These are phyloP conservation scores for Atherinomorus stipes DNA, from an alignment of 2,113 vertebrate species.

Conservation along the genomic window DNA sequence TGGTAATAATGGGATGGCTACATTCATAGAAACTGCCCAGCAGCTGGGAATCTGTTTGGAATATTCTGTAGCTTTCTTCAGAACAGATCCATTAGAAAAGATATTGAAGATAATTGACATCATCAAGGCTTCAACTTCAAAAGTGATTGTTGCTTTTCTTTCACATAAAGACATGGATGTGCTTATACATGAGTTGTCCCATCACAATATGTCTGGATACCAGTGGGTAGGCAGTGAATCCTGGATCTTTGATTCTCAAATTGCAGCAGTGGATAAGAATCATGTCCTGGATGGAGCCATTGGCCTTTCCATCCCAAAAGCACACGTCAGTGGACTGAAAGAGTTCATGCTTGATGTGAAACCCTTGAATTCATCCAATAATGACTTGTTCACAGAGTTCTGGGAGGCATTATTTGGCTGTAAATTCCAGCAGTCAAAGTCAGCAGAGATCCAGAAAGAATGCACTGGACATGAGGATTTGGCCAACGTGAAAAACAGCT, in stretches of 20 bases:
- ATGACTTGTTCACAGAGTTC: constrained; percentile 70
- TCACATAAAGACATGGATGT: constrained; percentile 69
- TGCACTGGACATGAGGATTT: constrained; percentile 77
- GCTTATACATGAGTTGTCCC: constrained; percentile 64
- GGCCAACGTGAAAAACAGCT: constrained; percentile 67
- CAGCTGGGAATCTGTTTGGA: constrained; percentile 72
- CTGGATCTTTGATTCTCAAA: constrained; percentile 79
- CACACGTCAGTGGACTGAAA: constrained; percentile 67
- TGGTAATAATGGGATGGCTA: constrained; percentile 75
- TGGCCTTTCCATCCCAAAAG: constrained; percentile 79
- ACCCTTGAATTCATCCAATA: constrained; percentile 57
- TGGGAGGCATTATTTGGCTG: constrained; percentile 78
- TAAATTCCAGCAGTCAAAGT: constrained; percentile 33
- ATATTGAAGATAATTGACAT: constrained; percentile 67
- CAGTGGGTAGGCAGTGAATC: constrained; percentile 82
- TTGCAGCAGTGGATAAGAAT: constrained; percentile 57
- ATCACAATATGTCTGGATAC: constrained; percentile 75
- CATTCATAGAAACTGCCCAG: constrained; percentile 66
- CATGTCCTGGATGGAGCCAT: constrained; percentile 77
- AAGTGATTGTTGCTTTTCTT: constrained; percentile 76
- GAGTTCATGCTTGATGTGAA: constrained; percentile 79
- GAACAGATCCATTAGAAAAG: constrained; percentile 69
- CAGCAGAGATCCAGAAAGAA: constrained; percentile 4
- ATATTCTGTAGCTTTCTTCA: constrained; percentile 75
- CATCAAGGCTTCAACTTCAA: constrained; percentile 74